These are phyloP conservation scores for Crossaster papposus DNA, from an alignment of 53 echinoderm and acorn worm genomes.

Conservation along the genomic window DNA sequence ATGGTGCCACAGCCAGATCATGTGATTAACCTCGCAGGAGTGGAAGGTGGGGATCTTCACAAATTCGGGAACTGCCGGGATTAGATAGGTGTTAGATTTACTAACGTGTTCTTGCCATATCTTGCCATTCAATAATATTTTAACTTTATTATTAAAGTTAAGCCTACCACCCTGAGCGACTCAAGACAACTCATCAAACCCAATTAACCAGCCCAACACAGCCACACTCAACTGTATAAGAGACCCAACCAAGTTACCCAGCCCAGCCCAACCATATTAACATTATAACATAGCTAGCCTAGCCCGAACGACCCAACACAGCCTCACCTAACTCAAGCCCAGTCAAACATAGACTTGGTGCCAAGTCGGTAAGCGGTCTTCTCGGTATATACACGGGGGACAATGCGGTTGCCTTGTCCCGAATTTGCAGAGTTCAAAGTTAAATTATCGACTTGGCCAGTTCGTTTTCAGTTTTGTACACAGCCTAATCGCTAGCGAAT, in stretches of 20 bases:
- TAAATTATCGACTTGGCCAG: no score
- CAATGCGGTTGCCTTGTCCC: no score
- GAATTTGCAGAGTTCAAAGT: no score
- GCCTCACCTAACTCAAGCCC: neutral
- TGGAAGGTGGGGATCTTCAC: slow-evolving; percentile 76
- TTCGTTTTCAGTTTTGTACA: no score
- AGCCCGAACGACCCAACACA: neutral
- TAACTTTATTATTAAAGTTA: neutral
- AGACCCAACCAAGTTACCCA: neutral
- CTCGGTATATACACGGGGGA: no score
- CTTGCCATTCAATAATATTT: no score
- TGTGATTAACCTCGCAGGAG: slow-evolving; percentile 77
- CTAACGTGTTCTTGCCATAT: no score
- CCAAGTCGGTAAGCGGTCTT: no score
- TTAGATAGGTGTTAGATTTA: neutral
- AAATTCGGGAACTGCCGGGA: slow-evolving; percentile 65
- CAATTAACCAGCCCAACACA: neutral
- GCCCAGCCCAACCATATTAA: neutral
- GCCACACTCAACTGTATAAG: neutral
- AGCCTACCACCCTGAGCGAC: neutral
- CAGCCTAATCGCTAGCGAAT: no score
- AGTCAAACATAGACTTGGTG: neutral
- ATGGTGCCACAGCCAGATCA: slow-evolving; percentile 84
- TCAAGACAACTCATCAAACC: no score
- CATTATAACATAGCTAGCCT: neutral